Evolutionary conservation across 2,888 invertebrate species (phyloP).

Genomic region (Hirudinaria manillensis): DNA sequence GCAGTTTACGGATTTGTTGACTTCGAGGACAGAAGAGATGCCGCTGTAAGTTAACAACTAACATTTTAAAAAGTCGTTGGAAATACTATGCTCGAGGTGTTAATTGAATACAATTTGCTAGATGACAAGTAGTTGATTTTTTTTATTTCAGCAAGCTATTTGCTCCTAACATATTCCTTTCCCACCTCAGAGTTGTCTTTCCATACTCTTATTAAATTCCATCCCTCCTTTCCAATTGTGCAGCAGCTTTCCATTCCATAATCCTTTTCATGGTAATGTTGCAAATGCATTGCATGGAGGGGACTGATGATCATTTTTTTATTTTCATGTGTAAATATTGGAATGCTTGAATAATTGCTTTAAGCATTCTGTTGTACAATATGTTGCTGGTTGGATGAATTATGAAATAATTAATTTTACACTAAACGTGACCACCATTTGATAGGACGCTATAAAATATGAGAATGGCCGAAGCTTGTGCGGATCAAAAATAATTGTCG

Average conservation of each 20-base stretch:
- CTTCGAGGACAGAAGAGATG: conserved; percentile 55
- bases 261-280: conserved; percentile 18
- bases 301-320: background rate
- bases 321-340: no score
- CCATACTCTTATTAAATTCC: conserved; percentile 13
- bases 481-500: conserved; percentile 54
- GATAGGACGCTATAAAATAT: conserved; percentile 54
- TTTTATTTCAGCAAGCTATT: conserved; percentile 11
- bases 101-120: conserved; percentile 7
- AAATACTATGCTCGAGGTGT: conserved; percentile 21
- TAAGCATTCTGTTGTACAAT: no score
- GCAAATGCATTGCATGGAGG: conserved; percentile 13
- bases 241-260: conserved; percentile 16
- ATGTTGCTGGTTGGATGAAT: no score
- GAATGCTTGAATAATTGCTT: no score
- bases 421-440: background rate
- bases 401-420: background rate
- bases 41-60: conserved; percentile 48
- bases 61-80: conserved; percentile 1
- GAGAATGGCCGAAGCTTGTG: conserved; percentile 54
- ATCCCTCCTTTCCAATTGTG: conserved; percentile 16
- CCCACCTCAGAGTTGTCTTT: conserved; percentile 13
- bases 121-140: conserved; percentile 18
- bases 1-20: conserved; percentile 56
- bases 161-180: conserved; percentile 16